Evolutionary conservation across 2,888 invertebrate species (phyloP).

Genomic region (Xestia c-nigrum): DNA sequence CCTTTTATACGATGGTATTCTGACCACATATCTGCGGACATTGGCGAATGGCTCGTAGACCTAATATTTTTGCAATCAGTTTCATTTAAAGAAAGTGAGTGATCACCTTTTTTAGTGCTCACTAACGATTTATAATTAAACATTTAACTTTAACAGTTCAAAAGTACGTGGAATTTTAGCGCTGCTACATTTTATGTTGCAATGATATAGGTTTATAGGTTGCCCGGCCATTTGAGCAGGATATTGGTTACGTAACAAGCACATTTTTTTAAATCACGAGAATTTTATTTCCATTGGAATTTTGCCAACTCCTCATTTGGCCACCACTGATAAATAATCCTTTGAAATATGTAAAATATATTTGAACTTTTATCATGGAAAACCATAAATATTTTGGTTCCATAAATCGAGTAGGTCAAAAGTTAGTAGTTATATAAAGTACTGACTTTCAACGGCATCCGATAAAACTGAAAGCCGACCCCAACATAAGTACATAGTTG

Average conservation of each 20-base stretch:
- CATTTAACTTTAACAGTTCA: neutral
- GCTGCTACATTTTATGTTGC: neutral
- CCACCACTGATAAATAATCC: conserved; percentile 59
- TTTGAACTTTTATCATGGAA: conserved; percentile 42
- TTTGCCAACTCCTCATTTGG: conserved; percentile 69
- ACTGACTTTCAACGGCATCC: neutral
- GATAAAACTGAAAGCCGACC: neutral
- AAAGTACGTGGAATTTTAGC: conserved; percentile 1
- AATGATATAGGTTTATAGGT: conserved; percentile 24
- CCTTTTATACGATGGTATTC: neutral
- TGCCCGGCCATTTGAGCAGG: conserved; percentile 46
- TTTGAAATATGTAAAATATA: conserved; percentile 58
- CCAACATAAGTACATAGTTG: neutral
- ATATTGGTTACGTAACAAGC: conserved; percentile 60
- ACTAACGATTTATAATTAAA: neutral
- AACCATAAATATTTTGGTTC: conserved; percentile 33
- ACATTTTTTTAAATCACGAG: conserved; percentile 62
- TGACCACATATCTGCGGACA: neutral
- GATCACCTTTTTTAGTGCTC: neutral
- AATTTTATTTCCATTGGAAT: conserved; percentile 68
- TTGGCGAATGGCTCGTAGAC: neutral
- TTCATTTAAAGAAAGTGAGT: neutral
- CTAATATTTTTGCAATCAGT: neutral
- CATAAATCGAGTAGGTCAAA: conserved; percentile 46
- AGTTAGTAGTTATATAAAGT: neutral